phyloP scores from a whole-genome alignment of 1,140 invertebrate species.

The Lordiphosa stackelbergi region DNA sequence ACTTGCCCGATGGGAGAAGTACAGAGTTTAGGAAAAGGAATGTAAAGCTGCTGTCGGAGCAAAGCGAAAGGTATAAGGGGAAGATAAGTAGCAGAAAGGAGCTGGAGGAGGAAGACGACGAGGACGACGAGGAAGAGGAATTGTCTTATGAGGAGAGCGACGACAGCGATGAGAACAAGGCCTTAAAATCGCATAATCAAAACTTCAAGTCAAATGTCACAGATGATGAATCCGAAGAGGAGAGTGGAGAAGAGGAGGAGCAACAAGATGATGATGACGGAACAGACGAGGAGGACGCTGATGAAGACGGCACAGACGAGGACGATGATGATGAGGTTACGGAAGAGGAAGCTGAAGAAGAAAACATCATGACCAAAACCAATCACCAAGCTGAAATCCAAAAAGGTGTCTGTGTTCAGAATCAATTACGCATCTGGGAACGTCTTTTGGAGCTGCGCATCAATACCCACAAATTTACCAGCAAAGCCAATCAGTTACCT shows the following conservation, averaged over 20 bases:
- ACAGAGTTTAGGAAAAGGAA: conserved; percentile 83
- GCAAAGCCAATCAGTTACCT: conserved; percentile 87
- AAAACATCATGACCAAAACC: conserved; percentile 70
- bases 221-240: neutral
- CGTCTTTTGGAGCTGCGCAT: conserved; percentile 89
- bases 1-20: conserved; percentile 78
- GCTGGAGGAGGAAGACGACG: conserved; percentile 56
- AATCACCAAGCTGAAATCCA: conserved; percentile 80
- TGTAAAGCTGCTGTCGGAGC: conserved; percentile 82
- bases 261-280: conserved; percentile 11
- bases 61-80: conserved; percentile 85
- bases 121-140: conserved; percentile 25
- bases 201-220: neutral
- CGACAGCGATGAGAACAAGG: conserved; percentile 43
- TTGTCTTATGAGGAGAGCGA: conserved; percentile 64
- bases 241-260: conserved; percentile 2
- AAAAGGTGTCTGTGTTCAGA: conserved; percentile 87
- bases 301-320: conserved; percentile 51
- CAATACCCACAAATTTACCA: conserved; percentile 88
- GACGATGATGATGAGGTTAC: conserved; percentile 34
- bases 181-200: conserved; percentile 1
- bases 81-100: conserved; percentile 81
- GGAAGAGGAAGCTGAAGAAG: conserved; percentile 55
- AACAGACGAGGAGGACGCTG: conserved; percentile 27
- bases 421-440: conserved; percentile 90